Evolutionary conservation across 2,888 invertebrate genomes (phyloP).

Genomic region (Nudaria mundana): DNA sequence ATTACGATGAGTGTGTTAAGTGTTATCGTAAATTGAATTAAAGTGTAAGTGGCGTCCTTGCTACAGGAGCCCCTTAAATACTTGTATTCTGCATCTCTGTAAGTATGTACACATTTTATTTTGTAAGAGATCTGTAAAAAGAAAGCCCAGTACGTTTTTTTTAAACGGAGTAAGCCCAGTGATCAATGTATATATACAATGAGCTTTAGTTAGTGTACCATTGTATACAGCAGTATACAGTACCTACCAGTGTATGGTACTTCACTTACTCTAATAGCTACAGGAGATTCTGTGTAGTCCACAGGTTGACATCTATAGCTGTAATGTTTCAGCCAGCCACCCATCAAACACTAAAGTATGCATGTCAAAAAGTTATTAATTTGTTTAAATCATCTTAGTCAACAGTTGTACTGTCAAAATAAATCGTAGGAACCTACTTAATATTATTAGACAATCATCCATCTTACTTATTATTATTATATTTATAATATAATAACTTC

Average conservation of each 20-base stretch:
- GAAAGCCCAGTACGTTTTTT: too few relatives aligned
- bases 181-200: conserved; percentile 68
- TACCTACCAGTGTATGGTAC: conserved; percentile 31
- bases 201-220: conserved; percentile 57
- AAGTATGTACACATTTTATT: conserved; percentile 37
- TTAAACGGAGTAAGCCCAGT: too few relatives aligned
- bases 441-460: neutral
- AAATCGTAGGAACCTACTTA: neutral
- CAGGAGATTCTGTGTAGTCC: conserved; percentile 90
- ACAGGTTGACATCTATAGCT: conserved; percentile 95
- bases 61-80: too few relatives aligned
- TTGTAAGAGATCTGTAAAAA: too few relatives aligned
- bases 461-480: neutral
- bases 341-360: conserved; percentile 88
- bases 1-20: too few relatives aligned
- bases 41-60: too few relatives aligned
- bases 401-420: conserved; percentile 2
- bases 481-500: neutral
- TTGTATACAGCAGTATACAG: conserved; percentile 41
- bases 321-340: conserved; percentile 95
- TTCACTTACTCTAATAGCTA: conserved; percentile 91
- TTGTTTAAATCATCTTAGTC: conserved; percentile 37
- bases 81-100: conserved; percentile 29
- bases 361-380: conserved; percentile 52
- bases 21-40: too few relatives aligned